A percentile compares a stretch with the other conserved stretches of the same genome.
phyloP scores from a whole-genome alignment of 2,797 vertebrate genomes.

The Gambusia yucatana region DNA sequence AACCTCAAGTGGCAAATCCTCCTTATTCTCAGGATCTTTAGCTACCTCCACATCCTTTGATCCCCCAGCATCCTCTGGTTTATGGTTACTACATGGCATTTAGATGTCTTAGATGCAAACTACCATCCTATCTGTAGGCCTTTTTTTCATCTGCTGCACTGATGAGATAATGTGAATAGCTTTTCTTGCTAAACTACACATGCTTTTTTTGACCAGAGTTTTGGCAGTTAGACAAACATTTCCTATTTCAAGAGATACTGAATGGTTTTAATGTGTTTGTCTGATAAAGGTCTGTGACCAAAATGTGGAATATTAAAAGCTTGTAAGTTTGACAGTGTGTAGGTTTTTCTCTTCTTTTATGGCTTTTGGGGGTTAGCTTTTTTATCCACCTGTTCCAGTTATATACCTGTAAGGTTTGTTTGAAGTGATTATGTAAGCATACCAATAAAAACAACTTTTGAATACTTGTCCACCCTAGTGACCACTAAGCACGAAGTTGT shows the following conservation, averaged over 20 bases:
- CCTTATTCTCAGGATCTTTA: neutral
- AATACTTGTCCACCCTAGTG: neutral
- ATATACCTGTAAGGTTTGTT: neutral
- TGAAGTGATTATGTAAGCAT: neutral
- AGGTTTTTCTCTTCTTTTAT: neutral
- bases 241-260: neutral
- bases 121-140: neutral
- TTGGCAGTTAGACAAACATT: neutral
- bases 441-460: neutral
- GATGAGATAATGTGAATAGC: neutral
- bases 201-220: neutral
- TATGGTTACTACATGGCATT: neutral
- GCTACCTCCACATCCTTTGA: neutral
- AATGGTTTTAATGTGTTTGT: neutral
- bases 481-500: neutral
- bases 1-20: neutral
- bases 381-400: neutral
- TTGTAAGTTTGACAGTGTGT: neutral
- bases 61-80: neutral
- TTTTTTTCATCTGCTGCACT: neutral
- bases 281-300: neutral
- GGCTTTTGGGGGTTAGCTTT: neutral
- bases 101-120: too few species aligned
- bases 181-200: neutral
- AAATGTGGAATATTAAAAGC: neutral